Conservation (phyloP, 2,888 invertebrate species). For the Campoplex nolae region DNA sequence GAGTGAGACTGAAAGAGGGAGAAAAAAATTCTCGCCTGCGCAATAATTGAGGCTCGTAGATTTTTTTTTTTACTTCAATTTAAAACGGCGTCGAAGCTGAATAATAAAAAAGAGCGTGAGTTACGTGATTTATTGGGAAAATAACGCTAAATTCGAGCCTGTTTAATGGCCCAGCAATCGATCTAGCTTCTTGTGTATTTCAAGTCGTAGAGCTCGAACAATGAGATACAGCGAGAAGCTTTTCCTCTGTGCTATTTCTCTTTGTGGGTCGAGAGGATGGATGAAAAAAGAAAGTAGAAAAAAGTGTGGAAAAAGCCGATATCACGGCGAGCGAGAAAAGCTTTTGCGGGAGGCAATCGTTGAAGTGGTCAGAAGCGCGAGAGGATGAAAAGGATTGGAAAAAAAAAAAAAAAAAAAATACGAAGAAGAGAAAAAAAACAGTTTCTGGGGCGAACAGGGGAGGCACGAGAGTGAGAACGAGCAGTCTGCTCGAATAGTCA, state of each 20-base stretch:
- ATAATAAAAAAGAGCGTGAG: neutral
- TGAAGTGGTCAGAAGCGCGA: slow-evolving; percentile 31
- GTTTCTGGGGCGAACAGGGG: neutral
- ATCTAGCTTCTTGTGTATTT: neutral
- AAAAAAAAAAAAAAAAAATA: neutral
- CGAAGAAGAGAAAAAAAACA: slow-evolving; percentile 12
- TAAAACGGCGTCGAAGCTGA: neutral
- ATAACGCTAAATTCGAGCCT: neutral
- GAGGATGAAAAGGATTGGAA: slow-evolving; percentile 7
- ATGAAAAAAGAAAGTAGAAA: slow-evolving; percentile 23
- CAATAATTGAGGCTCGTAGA: slow-evolving; percentile 49
- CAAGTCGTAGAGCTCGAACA: slow-evolving; percentile 26
- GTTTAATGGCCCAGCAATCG: neutral
- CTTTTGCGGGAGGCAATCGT: slow-evolving; percentile 57
- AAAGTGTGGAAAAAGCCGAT: slow-evolving; percentile 56
- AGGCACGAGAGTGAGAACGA: slow-evolving; percentile 32
- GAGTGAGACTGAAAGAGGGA: neutral
- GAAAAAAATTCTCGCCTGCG: slow-evolving; percentile 8
- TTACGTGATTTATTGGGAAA: neutral
- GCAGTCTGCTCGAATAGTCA: slow-evolving; percentile 67
- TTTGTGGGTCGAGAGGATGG: slow-evolving; percentile 67
- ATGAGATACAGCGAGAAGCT: slow-evolving; percentile 25
- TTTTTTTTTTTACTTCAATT: neutral
- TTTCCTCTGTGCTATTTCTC: slow-evolving; percentile 14
- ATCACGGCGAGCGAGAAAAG: slow-evolving; percentile 42